Evolutionary conservation across 1,140 invertebrate genomes (phyloP), one percentile per base, ranked within the genome.

Genomic region (Coenobita brevimanus): DNA sequence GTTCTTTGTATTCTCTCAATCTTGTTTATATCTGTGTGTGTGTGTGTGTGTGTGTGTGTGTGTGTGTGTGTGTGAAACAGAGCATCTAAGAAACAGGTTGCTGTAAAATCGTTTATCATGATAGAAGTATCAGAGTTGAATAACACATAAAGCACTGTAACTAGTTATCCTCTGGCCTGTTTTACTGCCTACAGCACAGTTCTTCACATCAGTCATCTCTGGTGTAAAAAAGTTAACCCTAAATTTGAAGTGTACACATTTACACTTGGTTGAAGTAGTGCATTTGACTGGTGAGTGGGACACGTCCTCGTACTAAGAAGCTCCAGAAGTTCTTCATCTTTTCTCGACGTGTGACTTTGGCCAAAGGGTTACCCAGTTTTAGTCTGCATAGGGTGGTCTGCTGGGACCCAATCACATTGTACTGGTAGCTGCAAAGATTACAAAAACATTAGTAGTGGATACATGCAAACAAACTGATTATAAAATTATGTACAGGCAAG

Each of bases 201-300:
- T 67, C 13, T 27, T 24, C 13, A 17, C 13, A n/a, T 10, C 8
- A 8, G 13, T 4, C 27, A 30, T 67, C 15, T n/a, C 13, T 67
- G 4, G 6, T 17, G 13, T 17, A 8, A 67, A 10, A 17, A 10
- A 67, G 4, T 67, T 13, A 17, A 17, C 4, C 24, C 13, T 17
- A 17, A 67, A 67, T 30, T 67, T n/a, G n/a, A n/a, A 67, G 8
- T 8, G 27, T 30, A 67, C 15, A 6, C 1, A 50, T 27, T 43
- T 87, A 87, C 43, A 87, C 85, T 60, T 67, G 60, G 54, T 83
- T 84, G 62, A 89, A 89, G 33, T 89, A 89, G 57, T 89, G 88
- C 24, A 81, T 75, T 36, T 82, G 75, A 38, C 71, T 89, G 21
- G 73, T 79, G 3, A 83, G 60, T 4, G 81, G 64, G 17, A 89